A percentile compares a stretch with the other conserved stretches of the same genome.
These are phyloP conservation scores for Sandelia bainsii DNA, from an alignment of 2,797 vertebrate species.

Conservation along the genomic window DNA sequence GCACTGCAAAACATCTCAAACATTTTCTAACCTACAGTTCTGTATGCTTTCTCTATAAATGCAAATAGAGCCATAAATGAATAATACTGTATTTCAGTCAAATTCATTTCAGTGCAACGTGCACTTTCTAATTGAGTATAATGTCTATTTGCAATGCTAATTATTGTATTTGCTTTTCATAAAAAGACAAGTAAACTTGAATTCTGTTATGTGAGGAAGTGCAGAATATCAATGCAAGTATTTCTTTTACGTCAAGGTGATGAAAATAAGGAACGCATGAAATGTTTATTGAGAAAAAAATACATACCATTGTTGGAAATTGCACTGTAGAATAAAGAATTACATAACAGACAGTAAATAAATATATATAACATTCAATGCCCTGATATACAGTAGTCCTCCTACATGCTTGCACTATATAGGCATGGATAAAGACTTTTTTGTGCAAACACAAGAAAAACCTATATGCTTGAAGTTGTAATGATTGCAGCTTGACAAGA, in stretches of 20 bases:
- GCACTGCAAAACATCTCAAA: constrained; percentile 1
- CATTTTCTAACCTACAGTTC: neutral
- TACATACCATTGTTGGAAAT: neutral
- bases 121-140: neutral
- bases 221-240: neutral
- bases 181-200: neutral
- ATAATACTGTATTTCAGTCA: neutral
- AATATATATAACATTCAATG: neutral
- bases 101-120: constrained; percentile 1
- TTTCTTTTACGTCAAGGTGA: constrained; percentile 19
- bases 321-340: neutral
- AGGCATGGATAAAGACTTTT: neutral
- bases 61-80: neutral
- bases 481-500: constrained; percentile 33
- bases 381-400: neutral
- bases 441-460: constrained; percentile 25
- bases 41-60: neutral
- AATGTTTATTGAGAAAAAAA: neutral
- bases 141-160: neutral
- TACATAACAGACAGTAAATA: neutral
- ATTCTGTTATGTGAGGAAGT: neutral
- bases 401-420: neutral
- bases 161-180: constrained; percentile 6
- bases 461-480: neutral
- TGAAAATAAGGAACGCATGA: neutral